phyloP scores from a whole-genome alignment of 2,113 vertebrate genomes.

The Zosterops hypoxanthus region DNA sequence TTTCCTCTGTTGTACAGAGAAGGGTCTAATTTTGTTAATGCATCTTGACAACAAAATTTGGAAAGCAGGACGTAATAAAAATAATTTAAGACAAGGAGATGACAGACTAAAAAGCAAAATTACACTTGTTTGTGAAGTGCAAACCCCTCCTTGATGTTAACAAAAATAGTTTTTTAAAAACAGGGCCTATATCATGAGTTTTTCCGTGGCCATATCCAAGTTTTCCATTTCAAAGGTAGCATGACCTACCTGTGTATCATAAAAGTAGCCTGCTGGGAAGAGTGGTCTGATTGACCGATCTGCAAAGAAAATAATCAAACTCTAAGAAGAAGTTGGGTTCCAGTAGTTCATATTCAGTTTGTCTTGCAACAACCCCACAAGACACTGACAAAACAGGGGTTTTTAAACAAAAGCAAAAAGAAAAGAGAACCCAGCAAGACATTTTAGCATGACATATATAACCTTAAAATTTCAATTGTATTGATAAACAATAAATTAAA shows the following conservation, averaged over 20 bases:
- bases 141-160: not conserved
- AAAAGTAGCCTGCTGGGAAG: constrained; percentile 94
- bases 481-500: not conserved
- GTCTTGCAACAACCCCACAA: not conserved
- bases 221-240: not conserved
- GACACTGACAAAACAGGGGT: not conserved
- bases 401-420: not conserved
- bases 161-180: not conserved
- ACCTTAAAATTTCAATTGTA: not conserved
- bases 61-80: not conserved
- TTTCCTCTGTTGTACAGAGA: not conserved
- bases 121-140: not conserved
- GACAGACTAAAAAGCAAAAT: not conserved
- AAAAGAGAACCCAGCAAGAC: not conserved
- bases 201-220: not conserved
- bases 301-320: constrained; percentile 55
- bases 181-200: rapidly evolving
- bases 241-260: constrained; percentile 91
- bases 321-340: not conserved
- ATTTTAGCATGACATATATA: not conserved
- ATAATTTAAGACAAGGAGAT: not conserved
- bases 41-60: not conserved
- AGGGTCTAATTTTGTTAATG: not conserved
- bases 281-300: constrained; percentile 93
- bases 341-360: not conserved